Conservation (phyloP, 2,888 invertebrate species). For the Lasioglossum villosulum region DNA sequence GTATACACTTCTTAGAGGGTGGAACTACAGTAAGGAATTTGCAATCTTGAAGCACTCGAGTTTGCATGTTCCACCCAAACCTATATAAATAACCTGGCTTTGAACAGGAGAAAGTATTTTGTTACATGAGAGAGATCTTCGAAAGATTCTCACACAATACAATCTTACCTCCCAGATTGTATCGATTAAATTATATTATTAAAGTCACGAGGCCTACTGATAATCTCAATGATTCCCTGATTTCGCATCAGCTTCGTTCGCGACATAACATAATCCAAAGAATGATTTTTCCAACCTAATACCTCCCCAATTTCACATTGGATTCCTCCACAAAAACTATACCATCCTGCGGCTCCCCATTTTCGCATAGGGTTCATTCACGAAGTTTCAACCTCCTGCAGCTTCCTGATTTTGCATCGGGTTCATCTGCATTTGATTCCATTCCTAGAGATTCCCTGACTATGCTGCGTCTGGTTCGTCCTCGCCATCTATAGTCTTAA, state of each 20-base stretch:
- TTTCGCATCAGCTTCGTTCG: no score
- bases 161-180: neutral
- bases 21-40: neutral
- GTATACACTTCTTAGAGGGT: neutral
- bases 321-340: no score
- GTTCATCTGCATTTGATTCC: neutral
- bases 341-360: no score
- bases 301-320: no score
- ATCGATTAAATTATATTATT: neutral
- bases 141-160: neutral
- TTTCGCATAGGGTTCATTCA: neutral
- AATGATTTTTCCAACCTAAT: no score
- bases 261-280: no score
- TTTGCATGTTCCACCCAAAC: neutral
- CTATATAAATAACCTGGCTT: neutral
- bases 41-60: no score
- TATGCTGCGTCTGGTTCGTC: neutral
- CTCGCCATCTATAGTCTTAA: no score
- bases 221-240: neutral
- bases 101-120: neutral
- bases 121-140: neutral
- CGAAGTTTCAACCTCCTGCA: no score
- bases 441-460: neutral
- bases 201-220: neutral
- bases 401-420: no score